Evolutionary conservation across 2,113 vertebrate species (phyloP).

Genomic region (Phalacrocorax brasilianus): DNA sequence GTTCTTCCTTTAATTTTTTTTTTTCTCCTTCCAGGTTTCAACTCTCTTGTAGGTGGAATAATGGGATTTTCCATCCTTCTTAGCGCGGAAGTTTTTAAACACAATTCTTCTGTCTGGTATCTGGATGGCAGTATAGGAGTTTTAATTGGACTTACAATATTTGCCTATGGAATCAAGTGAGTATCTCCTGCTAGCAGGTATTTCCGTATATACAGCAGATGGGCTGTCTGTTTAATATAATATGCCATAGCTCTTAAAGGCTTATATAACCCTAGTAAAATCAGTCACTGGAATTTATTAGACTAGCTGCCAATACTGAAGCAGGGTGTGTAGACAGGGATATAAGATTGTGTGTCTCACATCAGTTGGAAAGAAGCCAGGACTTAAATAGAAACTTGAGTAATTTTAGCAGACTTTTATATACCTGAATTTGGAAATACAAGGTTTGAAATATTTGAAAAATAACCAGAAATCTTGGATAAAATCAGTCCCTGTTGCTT

Average conservation of each 20-base stretch:
- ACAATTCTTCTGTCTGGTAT: constrained; percentile 89
- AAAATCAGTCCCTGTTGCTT: background rate
- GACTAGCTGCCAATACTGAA: background rate
- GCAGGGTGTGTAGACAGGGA: background rate
- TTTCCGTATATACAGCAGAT: background rate
- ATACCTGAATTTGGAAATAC: background rate
- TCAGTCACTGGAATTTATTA: background rate
- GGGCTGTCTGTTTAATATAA: background rate
- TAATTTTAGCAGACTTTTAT: background rate
- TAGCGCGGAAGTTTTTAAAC: constrained; percentile 92
- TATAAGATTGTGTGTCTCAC: background rate
- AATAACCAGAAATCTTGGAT: background rate
- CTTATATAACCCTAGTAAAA: background rate
- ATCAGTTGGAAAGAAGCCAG: background rate
- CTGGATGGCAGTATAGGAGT: constrained; percentile 93
- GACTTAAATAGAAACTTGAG: background rate
- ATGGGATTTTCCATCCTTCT: constrained; percentile 98
- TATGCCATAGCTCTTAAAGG: background rate
- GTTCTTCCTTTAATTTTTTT: background rate
- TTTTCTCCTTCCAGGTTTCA: constrained; percentile 81
- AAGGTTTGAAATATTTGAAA: background rate
- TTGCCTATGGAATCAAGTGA: constrained; percentile 95
- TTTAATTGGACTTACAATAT: constrained; percentile 93
- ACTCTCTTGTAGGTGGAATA: constrained; percentile 92
- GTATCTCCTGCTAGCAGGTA: constrained; percentile 40